Conservation (phyloP, 1,140 invertebrate genomes). For the Drosophila tristis region DNA sequence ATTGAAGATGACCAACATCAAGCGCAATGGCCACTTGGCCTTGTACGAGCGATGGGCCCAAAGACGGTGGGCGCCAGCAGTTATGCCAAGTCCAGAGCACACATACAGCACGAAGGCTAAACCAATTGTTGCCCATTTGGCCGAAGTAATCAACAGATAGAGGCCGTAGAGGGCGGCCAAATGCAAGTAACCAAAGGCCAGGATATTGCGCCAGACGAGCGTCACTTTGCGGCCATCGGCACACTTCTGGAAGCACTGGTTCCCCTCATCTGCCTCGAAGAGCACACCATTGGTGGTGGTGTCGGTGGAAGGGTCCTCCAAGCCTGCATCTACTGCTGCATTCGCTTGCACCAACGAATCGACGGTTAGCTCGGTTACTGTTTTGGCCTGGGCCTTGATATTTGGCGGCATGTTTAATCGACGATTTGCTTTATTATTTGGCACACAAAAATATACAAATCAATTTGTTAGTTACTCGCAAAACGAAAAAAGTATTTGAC, state of each 20-base stretch:
- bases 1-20: slow-evolving; percentile 92
- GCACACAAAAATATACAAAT: too few species aligned
- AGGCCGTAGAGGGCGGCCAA: slow-evolving; percentile 93
- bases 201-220: slow-evolving; percentile 97
- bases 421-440: too few species aligned
- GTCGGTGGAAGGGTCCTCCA: too few species aligned
- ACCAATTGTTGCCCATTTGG: slow-evolving; percentile 90
- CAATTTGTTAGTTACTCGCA: too few species aligned
- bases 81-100: slow-evolving; percentile 91
- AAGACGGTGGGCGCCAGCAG: slow-evolving; percentile 96
- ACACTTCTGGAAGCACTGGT: slow-evolving; percentile 43
- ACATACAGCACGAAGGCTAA: slow-evolving; percentile 90
- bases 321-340: too few species aligned
- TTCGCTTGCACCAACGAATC: too few species aligned
- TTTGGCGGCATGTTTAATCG: too few species aligned
- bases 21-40: slow-evolving; percentile 93
- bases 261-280: slow-evolving; percentile 87
- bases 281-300: slow-evolving; percentile 85
- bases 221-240: slow-evolving; percentile 85
- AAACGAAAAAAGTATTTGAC: too few species aligned
- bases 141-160: slow-evolving; percentile 91
- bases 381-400: too few species aligned
- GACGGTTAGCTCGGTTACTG: too few species aligned
- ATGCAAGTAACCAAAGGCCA: slow-evolving; percentile 94
- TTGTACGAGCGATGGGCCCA: slow-evolving; percentile 98